Evolutionary conservation across 2,113 vertebrate species (phyloP).

Genomic region (Centropus bengalensis): DNA sequence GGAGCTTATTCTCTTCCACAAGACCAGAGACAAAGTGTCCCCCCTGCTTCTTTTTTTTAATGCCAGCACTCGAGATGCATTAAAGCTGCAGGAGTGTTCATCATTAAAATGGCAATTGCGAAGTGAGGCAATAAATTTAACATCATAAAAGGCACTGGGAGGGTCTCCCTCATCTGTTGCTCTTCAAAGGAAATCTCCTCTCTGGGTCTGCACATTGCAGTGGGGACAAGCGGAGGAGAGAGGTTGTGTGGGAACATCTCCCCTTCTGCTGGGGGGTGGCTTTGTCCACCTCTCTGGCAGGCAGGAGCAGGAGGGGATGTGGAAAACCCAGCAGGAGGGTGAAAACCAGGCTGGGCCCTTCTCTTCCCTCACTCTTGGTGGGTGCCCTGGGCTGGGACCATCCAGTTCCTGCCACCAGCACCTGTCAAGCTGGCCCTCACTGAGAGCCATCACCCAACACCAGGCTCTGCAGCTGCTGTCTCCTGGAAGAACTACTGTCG

Average conservation of each 20-base stretch:
- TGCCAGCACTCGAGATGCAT: neutral
- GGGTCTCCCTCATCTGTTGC: slow-evolving; percentile 53
- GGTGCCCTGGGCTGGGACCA: neutral
- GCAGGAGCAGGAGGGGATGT: neutral
- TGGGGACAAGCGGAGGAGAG: rapidly evolving
- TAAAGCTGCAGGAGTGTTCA: slow-evolving; percentile 29
- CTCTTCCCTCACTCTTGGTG: neutral
- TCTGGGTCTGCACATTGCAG: rapidly evolving
- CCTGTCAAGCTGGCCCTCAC: neutral
- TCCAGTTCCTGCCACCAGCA: neutral
- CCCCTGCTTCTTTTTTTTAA: neutral
- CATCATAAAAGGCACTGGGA: slow-evolving; percentile 52
- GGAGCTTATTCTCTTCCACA: slow-evolving; percentile 43
- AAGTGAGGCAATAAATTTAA: slow-evolving; percentile 55
- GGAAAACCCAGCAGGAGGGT: neutral
- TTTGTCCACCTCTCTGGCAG: rapidly evolving
- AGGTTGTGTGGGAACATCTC: neutral
- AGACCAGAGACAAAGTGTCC: neutral
- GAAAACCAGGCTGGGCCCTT: neutral
- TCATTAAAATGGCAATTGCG: slow-evolving; percentile 50
- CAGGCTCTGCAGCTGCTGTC: slow-evolving; percentile 16
- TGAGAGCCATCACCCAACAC: neutral
- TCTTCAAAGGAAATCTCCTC: slow-evolving; percentile 30
- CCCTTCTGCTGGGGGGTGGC: neutral
- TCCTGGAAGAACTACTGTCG: slow-evolving; percentile 28